Percentiles rank a stretch among this genome's conserved stretches.
These are phyloP conservation scores for Achatina immaculata DNA, from an alignment of 1,140 invertebrate species.

Conservation along the genomic window DNA sequence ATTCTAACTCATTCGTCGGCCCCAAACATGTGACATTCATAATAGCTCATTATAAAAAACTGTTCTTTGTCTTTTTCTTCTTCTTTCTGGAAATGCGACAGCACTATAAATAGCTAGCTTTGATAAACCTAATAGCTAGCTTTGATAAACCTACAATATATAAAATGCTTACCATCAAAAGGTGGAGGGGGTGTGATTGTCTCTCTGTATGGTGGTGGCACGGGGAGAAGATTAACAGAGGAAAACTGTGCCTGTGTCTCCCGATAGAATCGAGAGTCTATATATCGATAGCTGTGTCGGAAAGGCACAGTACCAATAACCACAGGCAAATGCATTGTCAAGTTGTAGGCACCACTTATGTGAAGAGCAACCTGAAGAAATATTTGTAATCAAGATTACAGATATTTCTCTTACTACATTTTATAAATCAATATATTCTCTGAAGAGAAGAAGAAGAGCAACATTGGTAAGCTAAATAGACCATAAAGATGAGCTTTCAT, in stretches of 20 bases:
- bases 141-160: not conserved
- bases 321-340: slow-evolving; percentile 72
- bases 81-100: too few species aligned
- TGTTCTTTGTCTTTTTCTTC: too few species aligned
- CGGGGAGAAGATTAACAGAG: slow-evolving; percentile 54
- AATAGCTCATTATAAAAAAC: too few species aligned
- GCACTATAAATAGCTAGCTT: not conserved
- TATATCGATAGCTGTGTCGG: slow-evolving; percentile 63
- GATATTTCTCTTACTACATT: too few species aligned
- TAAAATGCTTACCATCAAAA: slow-evolving; percentile 66
- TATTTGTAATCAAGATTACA: too few species aligned
- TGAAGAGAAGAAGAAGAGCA: too few species aligned
- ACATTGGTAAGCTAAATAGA: too few species aligned
- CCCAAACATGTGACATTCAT: too few species aligned
- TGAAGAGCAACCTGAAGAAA: slow-evolving; percentile 71
- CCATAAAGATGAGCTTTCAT: too few species aligned
- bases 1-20: too few species aligned
- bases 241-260: slow-evolving; percentile 57
- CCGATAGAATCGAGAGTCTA: slow-evolving; percentile 59
- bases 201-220: slow-evolving; percentile 71
- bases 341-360: slow-evolving; percentile 73
- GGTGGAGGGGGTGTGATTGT: slow-evolving; percentile 67
- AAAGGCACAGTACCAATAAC: slow-evolving; percentile 73
- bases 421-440: too few species aligned
- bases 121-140: not conserved